Conservation (phyloP, 2,113 vertebrate species). For the Stercorarius parasiticus region DNA sequence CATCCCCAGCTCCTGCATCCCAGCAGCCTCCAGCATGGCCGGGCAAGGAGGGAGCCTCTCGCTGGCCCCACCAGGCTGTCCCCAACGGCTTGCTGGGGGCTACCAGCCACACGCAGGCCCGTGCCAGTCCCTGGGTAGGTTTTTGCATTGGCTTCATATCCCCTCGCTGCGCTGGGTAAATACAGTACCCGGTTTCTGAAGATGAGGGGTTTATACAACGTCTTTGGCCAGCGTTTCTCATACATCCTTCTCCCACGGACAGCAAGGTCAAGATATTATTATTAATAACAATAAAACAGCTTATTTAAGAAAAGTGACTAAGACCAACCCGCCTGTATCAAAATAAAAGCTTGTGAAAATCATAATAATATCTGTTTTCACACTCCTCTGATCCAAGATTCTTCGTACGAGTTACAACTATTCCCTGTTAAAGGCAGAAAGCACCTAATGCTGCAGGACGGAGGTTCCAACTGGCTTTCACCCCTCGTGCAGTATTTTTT, state of each 20-base stretch:
- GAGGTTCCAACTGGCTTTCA: not conserved
- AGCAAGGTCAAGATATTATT: not conserved
- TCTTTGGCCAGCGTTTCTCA: not conserved
- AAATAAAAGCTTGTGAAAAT: not conserved
- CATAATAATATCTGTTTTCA: not conserved
- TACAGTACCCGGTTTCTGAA: not conserved
- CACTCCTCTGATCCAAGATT: not conserved
- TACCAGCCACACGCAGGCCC: not conserved
- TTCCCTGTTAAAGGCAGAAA: not conserved
- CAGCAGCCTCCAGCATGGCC: accelerated
- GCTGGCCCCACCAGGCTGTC: not conserved
- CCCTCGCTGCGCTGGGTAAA: not conserved
- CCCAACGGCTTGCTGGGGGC: not conserved
- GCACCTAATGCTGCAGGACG: not conserved
- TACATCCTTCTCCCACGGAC: not conserved
- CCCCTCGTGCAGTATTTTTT: not conserved
- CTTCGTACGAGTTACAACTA: not conserved
- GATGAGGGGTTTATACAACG: not conserved
- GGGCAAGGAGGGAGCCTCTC: not conserved
- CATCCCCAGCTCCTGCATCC: not conserved
- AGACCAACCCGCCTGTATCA: not conserved
- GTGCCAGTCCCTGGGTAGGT: accelerated
- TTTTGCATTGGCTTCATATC: not conserved
- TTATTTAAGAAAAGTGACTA: not conserved
- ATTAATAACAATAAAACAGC: not conserved